Percentiles rank a stretch among this genome's conserved stretches.
Evolutionary conservation across 2,888 invertebrate genomes (phyloP).

Genomic region (Spicauda simplicius): DNA sequence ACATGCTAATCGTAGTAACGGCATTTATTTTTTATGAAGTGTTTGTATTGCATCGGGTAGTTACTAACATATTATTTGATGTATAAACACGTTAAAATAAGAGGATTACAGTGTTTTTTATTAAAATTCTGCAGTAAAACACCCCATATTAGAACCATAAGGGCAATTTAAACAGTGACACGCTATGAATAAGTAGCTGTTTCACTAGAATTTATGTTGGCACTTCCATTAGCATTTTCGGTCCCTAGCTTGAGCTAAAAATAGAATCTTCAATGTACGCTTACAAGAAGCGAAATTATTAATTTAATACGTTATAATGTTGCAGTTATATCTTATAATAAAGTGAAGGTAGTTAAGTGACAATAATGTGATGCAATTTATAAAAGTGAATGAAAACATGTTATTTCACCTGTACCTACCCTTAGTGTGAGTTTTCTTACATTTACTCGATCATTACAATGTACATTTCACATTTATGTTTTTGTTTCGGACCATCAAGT

Average conservation of each 20-base stretch:
- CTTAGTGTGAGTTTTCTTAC: no score
- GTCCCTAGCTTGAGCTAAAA: background rate
- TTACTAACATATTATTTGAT: no score
- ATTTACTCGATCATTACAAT: no score
- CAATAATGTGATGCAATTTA: no score
- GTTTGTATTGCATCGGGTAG: no score
- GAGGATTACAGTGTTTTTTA: background rate
- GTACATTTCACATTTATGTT: no score
- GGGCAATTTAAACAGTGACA: background rate
- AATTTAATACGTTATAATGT: background rate
- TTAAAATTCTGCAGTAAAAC: background rate
- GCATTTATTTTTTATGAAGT: no score
- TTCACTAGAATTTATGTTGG: conserved; percentile 5
- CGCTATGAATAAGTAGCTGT: conserved; percentile 2
- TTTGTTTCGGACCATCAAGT: no score
- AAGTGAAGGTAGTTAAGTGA: background rate
- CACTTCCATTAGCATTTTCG: background rate
- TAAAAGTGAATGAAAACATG: no score
- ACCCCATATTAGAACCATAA: background rate
- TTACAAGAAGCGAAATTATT: background rate
- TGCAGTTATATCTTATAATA: background rate
- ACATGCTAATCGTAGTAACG: no score
- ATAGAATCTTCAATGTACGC: background rate
- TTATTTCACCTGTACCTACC: no score
- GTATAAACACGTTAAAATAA: no score